Conservation (phyloP, 2,888 invertebrate species). For the Drosophila lacicola region DNA sequence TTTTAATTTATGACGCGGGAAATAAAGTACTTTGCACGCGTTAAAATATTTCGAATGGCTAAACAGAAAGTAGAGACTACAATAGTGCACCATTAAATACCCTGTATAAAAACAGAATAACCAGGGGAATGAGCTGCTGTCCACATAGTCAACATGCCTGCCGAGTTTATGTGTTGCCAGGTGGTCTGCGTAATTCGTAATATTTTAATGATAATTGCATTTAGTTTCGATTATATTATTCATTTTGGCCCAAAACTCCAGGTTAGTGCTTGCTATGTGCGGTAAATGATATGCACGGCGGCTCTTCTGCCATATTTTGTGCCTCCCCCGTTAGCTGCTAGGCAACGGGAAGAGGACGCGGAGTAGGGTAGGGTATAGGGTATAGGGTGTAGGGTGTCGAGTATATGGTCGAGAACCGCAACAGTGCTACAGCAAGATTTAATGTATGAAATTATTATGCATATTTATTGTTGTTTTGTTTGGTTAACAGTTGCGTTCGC, state of each 20-base stretch:
- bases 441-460: constrained; percentile 72
- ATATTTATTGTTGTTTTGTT: constrained; percentile 74
- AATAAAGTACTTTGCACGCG: too few species aligned
- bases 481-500: constrained; percentile 49
- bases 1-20: too few species aligned
- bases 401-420: constrained; percentile 3
- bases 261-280: constrained; percentile 6
- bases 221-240: constrained; percentile 33
- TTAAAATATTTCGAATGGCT: too few species aligned
- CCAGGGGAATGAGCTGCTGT: not conserved
- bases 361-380: not conserved
- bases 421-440: constrained; percentile 33
- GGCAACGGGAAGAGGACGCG: not conserved
- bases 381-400: not conserved
- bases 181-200: constrained; percentile 1
- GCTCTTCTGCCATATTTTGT: constrained; percentile 13
- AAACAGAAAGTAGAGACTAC: not conserved
- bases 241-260: not conserved
- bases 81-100: not conserved
- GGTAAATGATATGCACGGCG: constrained; percentile 12
- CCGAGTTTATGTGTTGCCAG: not conserved
- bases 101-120: not conserved
- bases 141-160: not conserved
- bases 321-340: not conserved
- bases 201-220: constrained; percentile 49